Base-by-base conservation (phyloP, 2,888 invertebrate genomes). In the Macroteleia sp. region DNA sequence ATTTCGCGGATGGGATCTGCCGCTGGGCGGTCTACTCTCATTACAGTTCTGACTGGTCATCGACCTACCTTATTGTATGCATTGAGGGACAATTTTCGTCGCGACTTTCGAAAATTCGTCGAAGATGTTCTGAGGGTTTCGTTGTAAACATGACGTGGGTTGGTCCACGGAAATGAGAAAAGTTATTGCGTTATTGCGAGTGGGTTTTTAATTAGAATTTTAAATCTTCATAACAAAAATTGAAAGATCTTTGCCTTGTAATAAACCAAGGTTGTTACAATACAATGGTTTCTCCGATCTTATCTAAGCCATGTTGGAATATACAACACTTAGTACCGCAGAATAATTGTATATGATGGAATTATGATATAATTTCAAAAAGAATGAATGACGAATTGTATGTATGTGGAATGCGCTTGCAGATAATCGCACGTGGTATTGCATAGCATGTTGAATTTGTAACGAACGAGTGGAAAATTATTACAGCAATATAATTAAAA, bases 291-390 rank as follows among this genome's bases (percentile, higher is more conserved):
- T 20, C 9, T 12, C 20, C 32, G 71, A 71, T 71, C 54, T 10
- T 71, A 71, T 71, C 71, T 61, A 14, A 42, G 20, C 28, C 57
- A 44, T 30, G 48, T 25, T 14, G 66, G 54, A 57, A 62, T 75
- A n/a, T 28, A 75, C 61, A 75, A 62, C 62, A 48, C 66, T 34
- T 20, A 46, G 54, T 62, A 69, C 52, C 46, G 56, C 16, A 64
- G 64, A 64, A 73, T 73, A 73, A 73, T 73, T 73, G 73, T 56
- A 36, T 73, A 64, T 50, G 73, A 64, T 73, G 64, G 57, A 73
- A 64, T 57, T 50, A 36, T 73, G 64, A 73, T 73, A 64, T 56
- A 56, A 56, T 64, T 64, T 32, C 16, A 32, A 25, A 46, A 64
- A 56, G 44, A 73, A 73, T 12, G 28, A 34, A 57, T 41, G 73